Base-by-base conservation (phyloP, 2,888 invertebrate species). In the Cheilosia pagana region DNA sequence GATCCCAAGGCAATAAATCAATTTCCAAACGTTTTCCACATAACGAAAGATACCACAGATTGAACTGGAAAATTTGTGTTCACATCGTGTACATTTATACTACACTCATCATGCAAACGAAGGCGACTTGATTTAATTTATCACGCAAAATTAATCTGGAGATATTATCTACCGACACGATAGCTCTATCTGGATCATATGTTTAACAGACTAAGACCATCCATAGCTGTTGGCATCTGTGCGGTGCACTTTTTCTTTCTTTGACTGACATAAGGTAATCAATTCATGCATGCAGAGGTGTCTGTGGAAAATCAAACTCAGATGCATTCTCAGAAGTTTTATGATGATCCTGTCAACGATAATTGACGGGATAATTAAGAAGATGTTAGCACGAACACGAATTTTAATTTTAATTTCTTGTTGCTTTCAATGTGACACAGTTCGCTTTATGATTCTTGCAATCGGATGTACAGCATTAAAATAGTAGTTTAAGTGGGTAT, bases 61-160 rank as follows among this genome's bases (percentile, higher is more conserved):
- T 57, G 23, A 35, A 21, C 28, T 60, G 28, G 21, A 41, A 52
- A 59, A 16, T 55, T 4, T 62, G 28, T 55, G 4, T 55, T 74
- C 63, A 45, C 55, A 74, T 16, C 19, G 28, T 28, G 28, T 8
- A 28, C 28, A 28, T 8, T 28, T 16, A 41, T 41, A 16, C 12
- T 41, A 16, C 12, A 39, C 16, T 14, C 50, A 41, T 28, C 60
- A 53, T 72, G 45, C 50, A 60, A 60, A 45, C 39, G 10, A 35
- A 60, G 45, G 25, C 14, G 31, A 21, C 23, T 77, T 77, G 60
- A 82, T 82, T 77, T 77, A 71, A 77, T 82, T 67, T 53, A 76
- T 60, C 81, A 82, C 71, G 81, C 81, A 16, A 81, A 81, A 52
- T 52, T 50, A 45, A 60, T 79, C 16, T 28, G 5, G 35, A 63